Conservation (phyloP, 2,888 invertebrate genomes). For the Brachyptera risi region DNA sequence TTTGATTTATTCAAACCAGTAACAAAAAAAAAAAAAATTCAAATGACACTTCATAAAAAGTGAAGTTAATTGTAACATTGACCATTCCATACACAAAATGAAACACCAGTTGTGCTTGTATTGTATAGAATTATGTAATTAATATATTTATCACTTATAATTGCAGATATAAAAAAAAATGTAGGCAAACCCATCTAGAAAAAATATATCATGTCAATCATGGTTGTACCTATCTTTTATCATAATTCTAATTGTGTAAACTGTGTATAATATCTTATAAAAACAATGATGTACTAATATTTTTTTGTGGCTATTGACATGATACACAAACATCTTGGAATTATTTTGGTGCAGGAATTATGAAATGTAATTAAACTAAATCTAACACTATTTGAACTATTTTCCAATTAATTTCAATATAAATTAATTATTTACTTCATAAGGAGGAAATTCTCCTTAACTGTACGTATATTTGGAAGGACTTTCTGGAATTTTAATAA, state of each 20-base stretch:
- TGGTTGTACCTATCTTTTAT: constrained; percentile 10
- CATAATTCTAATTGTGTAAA: constrained; percentile 18
- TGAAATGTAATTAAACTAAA: not conserved
- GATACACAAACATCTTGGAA: not conserved
- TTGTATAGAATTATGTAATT: no score
- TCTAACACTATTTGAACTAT: not conserved
- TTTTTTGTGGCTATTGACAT: not conserved
- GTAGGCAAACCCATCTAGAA: not conserved
- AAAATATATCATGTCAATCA: constrained; percentile 9
- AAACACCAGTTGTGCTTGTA: constrained; percentile 13
- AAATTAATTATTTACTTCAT: not conserved
- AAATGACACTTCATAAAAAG: not conserved
- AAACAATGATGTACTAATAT: no score
- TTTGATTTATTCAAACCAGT: not conserved
- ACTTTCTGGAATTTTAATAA: no score
- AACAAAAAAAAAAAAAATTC: not conserved
- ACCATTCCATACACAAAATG: not conserved
- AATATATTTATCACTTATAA: not conserved
- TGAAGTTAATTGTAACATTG: not conserved
- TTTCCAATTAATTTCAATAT: not conserved
- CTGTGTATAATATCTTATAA: not conserved
- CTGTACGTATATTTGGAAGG: no score
- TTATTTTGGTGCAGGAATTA: constrained; percentile 2
- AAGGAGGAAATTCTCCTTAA: no score
- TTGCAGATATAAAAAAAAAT: not conserved